Conservation (phyloP, 2,113 vertebrate genomes). For the Strigops habroptila region DNA sequence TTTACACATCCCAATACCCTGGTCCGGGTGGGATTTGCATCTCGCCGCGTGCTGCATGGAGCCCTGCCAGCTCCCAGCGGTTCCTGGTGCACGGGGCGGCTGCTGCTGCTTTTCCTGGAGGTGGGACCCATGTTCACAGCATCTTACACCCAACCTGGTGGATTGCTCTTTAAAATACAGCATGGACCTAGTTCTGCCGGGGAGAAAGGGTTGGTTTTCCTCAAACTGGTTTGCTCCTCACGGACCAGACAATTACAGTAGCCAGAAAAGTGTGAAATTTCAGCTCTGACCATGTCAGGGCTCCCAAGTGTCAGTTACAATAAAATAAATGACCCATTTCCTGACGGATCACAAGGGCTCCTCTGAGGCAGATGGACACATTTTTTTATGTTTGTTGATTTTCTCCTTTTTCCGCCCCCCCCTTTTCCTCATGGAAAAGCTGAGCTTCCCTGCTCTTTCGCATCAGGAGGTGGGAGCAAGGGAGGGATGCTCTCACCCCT, state of each 20-base stretch:
- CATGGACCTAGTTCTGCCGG: fast-evolving
- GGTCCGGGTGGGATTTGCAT: neutral
- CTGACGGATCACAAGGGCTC: neutral
- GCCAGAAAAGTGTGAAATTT: conserved; percentile 24
- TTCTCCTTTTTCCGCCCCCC: neutral
- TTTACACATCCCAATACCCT: neutral
- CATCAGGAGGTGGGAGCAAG: neutral
- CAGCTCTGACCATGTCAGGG: neutral
- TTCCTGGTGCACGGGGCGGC: neutral
- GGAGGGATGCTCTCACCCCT: neutral
- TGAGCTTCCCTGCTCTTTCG: neutral
- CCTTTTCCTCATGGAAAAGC: neutral
- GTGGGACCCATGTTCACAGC: fast-evolving
- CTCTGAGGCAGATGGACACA: neutral
- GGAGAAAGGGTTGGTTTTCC: neutral
- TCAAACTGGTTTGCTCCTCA: fast-evolving
- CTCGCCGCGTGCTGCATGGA: neutral
- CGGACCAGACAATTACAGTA: neutral
- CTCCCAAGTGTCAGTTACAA: neutral
- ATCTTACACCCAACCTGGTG: neutral
- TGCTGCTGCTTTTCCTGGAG: neutral
- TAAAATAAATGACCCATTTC: conserved; percentile 41
- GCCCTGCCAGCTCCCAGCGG: neutral
- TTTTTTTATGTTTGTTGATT: neutral
- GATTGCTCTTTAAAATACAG: fast-evolving